These are phyloP conservation scores for Hydropsyche betteni DNA, from an alignment of 2,888 invertebrate species.

Conservation along the genomic window DNA sequence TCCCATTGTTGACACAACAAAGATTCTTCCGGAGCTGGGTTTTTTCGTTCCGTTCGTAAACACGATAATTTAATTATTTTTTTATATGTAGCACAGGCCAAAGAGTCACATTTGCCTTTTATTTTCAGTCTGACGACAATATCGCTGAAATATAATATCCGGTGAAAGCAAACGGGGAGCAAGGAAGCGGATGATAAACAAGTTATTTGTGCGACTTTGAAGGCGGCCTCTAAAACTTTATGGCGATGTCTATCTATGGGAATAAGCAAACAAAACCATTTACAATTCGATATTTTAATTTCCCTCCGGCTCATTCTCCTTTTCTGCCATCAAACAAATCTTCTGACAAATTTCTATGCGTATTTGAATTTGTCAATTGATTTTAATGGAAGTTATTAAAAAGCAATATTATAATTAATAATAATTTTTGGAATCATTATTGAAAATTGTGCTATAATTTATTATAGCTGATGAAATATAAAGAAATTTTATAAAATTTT, in stretches of 20 bases:
- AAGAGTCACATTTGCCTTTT: background rate
- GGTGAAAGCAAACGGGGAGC: background rate
- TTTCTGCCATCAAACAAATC: constrained; percentile 3
- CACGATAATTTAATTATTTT: constrained; percentile 23
- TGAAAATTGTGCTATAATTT: no score
- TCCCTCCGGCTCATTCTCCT: constrained; percentile 6
- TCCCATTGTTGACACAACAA: no score
- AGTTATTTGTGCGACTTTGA: constrained; percentile 30
- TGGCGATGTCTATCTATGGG: constrained; percentile 22
- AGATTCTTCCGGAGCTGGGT: background rate
- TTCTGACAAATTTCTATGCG: constrained; percentile 7
- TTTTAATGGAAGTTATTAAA: background rate
- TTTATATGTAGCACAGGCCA: background rate
- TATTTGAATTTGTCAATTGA: background rate
- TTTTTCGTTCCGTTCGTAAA: constrained; percentile 7
- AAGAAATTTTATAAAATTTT: no score
- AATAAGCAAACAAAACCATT: constrained; percentile 32
- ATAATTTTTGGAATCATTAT: background rate
- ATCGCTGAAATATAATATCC: constrained; percentile 33
- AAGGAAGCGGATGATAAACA: constrained; percentile 29
- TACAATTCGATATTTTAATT: constrained; percentile 32
- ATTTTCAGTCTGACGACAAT: constrained; percentile 14
- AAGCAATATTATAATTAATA: background rate
- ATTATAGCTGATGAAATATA: no score
- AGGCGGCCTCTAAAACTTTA: constrained; percentile 27